Conservation (phyloP, 2,888 invertebrate genomes). For the Orgyia antiqua region DNA sequence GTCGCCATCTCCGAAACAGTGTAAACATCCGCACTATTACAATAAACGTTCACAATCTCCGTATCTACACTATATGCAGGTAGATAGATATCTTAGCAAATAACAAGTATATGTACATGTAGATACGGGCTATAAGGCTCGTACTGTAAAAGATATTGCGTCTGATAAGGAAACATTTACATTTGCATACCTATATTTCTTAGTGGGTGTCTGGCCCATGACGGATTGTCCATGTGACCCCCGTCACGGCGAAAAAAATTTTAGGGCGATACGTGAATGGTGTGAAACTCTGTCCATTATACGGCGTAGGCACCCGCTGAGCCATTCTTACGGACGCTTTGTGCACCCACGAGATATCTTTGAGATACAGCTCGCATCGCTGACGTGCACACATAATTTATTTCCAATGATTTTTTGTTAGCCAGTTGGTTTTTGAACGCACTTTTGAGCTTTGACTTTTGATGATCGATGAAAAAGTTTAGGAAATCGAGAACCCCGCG, state of each 20-base stretch:
- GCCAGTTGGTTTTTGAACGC: conserved; percentile 40
- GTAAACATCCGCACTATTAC: conserved; percentile 9
- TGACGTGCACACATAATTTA: conserved; percentile 55
- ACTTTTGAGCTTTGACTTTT: conserved; percentile 38
- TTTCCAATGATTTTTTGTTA: conserved; percentile 46
- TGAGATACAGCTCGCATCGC: conserved; percentile 35
- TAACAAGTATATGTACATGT: too few species aligned
- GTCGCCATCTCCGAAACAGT: conserved; percentile 1
- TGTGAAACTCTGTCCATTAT: conserved; percentile 60
- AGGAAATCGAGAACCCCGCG: conserved; percentile 31
- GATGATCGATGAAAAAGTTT: conserved; percentile 41
- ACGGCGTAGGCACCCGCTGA: conserved; percentile 51
- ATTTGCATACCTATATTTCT: conserved; percentile 40
- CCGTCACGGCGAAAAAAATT: conserved; percentile 46
- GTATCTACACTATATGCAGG: too few species aligned
- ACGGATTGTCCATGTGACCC: conserved; percentile 55
- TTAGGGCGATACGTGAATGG: conserved; percentile 52
- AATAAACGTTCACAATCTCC: conserved; percentile 3
- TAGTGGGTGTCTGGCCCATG: conserved; percentile 32
- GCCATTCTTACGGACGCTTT: conserved; percentile 52
- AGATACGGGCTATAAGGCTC: neutral
- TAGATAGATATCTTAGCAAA: too few species aligned
- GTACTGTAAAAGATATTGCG: neutral
- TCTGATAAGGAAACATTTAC: conserved; percentile 17
- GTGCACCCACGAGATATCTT: conserved; percentile 40